phyloP scores from a whole-genome alignment of 2,888 invertebrate genomes.

The Branchipolynoe longqiensis region DNA sequence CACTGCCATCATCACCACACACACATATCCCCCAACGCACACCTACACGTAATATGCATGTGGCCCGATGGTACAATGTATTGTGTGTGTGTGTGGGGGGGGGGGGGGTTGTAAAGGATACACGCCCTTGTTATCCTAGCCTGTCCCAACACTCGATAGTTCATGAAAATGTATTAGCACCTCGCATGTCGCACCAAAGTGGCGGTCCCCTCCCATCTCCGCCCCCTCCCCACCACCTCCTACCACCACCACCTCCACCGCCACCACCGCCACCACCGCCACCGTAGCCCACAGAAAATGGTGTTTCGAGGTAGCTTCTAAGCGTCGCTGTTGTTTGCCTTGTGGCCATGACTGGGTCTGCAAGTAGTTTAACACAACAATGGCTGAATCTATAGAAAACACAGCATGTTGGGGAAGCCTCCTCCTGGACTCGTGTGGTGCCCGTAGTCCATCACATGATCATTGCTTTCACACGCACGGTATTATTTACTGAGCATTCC shows the following conservation, averaged over 20 bases:
- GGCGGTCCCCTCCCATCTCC: no score
- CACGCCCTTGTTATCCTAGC: slow-evolving; percentile 32
- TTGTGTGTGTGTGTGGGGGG: no score
- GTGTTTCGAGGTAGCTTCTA: not conserved
- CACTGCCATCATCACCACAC: no score
- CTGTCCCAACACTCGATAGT: slow-evolving; percentile 10
- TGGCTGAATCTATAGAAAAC: slow-evolving; percentile 32
- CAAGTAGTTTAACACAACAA: slow-evolving; percentile 43
- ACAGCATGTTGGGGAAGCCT: slow-evolving; percentile 10
- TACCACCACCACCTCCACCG: no score
- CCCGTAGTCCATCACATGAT: no score
- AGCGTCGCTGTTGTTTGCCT: not conserved
- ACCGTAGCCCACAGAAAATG: not conserved
- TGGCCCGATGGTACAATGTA: no score
- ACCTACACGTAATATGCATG: no score
- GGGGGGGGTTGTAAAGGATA: slow-evolving; percentile 52
- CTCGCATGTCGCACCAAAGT: not conserved
- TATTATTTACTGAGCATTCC: no score
- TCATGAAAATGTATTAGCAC: slow-evolving; percentile 14
- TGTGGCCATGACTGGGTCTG: slow-evolving; percentile 21
- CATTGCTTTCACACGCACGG: no score
- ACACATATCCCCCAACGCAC: no score
- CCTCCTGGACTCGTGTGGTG: not conserved
- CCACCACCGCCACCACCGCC: not conserved
- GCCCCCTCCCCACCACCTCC: no score